Percentiles rank a stretch among this genome's conserved stretches.
Evolutionary conservation across 2,797 vertebrate genomes (phyloP).

Genomic region (Anabas testudineus): DNA sequence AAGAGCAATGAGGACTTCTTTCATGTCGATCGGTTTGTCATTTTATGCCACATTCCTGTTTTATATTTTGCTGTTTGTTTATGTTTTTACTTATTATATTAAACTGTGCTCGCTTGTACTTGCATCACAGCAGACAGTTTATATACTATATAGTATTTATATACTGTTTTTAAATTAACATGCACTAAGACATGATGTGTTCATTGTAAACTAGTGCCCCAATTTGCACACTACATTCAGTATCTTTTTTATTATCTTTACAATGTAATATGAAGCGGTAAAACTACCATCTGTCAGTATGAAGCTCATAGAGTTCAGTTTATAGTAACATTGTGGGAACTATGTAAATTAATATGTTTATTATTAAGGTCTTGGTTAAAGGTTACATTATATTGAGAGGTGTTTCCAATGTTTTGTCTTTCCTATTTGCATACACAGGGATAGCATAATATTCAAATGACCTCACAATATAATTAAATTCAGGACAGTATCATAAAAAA

Average conservation of each 20-base stretch:
- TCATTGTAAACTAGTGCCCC: too few species aligned
- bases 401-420: neutral
- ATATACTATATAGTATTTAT: neutral
- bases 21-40: too few species aligned
- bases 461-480: neutral
- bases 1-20: too few species aligned
- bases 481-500: neutral
- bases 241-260: neutral
- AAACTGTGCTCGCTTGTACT: neutral
- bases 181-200: too few species aligned
- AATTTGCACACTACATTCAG: too few species aligned
- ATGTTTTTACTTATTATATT: neutral
- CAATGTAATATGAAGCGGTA: neutral
- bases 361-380: neutral
- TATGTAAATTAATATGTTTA: neutral
- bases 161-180: neutral
- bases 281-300: neutral
- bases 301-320: too few species aligned
- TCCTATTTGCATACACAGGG: too few species aligned
- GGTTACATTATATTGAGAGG: neutral
- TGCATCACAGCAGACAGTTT: neutral
- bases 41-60: neutral
- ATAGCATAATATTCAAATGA: neutral
- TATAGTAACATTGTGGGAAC: neutral
- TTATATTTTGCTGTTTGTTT: neutral